Evolutionary conservation across 2,888 invertebrate genomes (phyloP).

Genomic region (Drosophila cracens): DNA sequence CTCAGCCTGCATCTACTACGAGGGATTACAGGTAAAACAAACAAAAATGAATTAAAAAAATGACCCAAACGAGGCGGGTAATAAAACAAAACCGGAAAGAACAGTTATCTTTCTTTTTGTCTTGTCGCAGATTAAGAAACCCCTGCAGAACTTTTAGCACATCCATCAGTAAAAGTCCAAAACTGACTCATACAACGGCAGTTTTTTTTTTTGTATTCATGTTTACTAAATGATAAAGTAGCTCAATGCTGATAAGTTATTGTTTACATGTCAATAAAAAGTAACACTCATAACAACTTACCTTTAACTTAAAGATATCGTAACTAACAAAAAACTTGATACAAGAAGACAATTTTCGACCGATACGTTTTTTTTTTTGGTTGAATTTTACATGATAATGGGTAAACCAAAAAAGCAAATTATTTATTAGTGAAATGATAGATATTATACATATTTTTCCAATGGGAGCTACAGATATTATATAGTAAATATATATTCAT

Average conservation of each 20-base stretch:
- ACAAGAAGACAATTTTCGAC: not conserved
- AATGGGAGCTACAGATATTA: not conserved
- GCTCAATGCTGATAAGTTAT: not conserved
- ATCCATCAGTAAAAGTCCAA: not conserved
- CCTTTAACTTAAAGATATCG: not conserved
- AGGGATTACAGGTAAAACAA: conserved; percentile 60
- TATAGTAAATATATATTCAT: not conserved
- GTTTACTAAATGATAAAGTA: not conserved
- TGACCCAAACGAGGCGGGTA: not conserved
- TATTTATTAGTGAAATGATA: not conserved
- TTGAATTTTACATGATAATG: not conserved
- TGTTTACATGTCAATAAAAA: not conserved
- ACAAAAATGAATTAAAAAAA: not conserved
- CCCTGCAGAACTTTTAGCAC: not conserved
- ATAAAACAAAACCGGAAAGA: conserved; percentile 1
- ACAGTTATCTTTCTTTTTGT: conserved; percentile 1
- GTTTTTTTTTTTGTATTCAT: not conserved
- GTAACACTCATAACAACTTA: not conserved
- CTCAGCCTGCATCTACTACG: conserved; percentile 88
- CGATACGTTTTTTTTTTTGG: not conserved
- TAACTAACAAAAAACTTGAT: not conserved
- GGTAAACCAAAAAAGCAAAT: not conserved
- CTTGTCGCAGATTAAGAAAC: conserved; percentile 1
- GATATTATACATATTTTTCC: not conserved
- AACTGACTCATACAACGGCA: conserved; percentile 1